phyloP scores from a whole-genome alignment of 2,888 invertebrate genomes.

The Heteropelma amictum region DNA sequence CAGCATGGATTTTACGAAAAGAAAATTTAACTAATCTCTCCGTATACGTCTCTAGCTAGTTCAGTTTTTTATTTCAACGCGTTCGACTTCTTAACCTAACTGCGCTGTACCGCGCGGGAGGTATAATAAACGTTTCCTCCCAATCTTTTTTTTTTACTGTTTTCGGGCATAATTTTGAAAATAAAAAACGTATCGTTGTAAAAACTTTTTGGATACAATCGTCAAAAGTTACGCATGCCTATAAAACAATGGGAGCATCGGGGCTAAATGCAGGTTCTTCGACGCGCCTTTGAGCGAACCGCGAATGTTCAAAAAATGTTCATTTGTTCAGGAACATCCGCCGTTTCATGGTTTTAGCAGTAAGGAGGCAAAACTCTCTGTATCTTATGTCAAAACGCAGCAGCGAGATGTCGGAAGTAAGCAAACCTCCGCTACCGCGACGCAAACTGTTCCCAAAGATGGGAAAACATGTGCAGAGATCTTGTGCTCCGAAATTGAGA shows the following conservation, averaged over 20 bases:
- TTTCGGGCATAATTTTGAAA: too few relatives aligned
- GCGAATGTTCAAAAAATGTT: too few relatives aligned
- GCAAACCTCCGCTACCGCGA: conserved; percentile 41
- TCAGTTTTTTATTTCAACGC: background rate
- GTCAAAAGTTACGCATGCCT: too few relatives aligned
- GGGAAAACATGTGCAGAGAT: conserved; percentile 19
- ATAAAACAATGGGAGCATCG: too few relatives aligned
- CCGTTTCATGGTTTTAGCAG: conserved; percentile 77
- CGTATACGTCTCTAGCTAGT: too few relatives aligned
- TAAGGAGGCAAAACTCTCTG: conserved; percentile 72
- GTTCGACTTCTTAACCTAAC: conserved; percentile 11
- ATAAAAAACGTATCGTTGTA: background rate
- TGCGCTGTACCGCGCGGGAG: too few relatives aligned
- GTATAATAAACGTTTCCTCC: background rate
- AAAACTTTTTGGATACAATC: too few relatives aligned
- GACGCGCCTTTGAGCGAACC: too few relatives aligned
- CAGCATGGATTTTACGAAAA: background rate
- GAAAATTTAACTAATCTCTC: too few relatives aligned
- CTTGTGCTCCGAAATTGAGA: conserved; percentile 18
- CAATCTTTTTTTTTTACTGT: too few relatives aligned
- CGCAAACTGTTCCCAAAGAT: background rate
- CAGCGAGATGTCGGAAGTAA: conserved; percentile 66
- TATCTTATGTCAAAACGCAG: conserved; percentile 70
- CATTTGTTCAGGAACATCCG: conserved; percentile 71
- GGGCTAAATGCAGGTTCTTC: too few relatives aligned